phyloP scores from a whole-genome alignment of 2,797 vertebrate species.

The Semaprochilodus insignis region DNA sequence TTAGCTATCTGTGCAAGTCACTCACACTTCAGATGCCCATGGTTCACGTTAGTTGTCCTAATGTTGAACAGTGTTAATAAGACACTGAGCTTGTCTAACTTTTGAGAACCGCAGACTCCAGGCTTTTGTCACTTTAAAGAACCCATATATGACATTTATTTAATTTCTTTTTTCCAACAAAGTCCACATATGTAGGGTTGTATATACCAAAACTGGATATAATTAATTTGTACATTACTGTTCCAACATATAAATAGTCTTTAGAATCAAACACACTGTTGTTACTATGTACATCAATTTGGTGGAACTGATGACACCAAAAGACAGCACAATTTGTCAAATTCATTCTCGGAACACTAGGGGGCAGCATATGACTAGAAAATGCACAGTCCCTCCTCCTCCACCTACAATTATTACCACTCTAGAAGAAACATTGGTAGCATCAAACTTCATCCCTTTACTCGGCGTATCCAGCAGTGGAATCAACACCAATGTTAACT shows the following conservation, averaged over 20 bases:
- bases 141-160: neutral
- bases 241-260: neutral
- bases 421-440: too few relatives aligned
- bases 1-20: neutral
- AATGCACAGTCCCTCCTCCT: too few relatives aligned
- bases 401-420: too few relatives aligned
- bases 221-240: neutral
- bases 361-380: too few relatives aligned
- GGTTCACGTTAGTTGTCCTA: neutral
- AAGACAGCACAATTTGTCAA: too few relatives aligned
- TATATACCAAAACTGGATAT: neutral
- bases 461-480: too few relatives aligned
- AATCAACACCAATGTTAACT: too few relatives aligned
- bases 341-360: too few relatives aligned
- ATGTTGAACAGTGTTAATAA: neutral
- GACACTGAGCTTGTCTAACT: neutral
- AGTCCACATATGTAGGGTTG: neutral
- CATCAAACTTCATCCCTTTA: too few relatives aligned
- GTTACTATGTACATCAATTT: neutral
- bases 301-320: too few relatives aligned
- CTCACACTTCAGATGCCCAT: neutral
- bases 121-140: neutral
- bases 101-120: neutral
- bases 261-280: neutral
- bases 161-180: neutral